phyloP scores from a whole-genome alignment of 2,888 invertebrate genomes.

The Axea sp. region DNA sequence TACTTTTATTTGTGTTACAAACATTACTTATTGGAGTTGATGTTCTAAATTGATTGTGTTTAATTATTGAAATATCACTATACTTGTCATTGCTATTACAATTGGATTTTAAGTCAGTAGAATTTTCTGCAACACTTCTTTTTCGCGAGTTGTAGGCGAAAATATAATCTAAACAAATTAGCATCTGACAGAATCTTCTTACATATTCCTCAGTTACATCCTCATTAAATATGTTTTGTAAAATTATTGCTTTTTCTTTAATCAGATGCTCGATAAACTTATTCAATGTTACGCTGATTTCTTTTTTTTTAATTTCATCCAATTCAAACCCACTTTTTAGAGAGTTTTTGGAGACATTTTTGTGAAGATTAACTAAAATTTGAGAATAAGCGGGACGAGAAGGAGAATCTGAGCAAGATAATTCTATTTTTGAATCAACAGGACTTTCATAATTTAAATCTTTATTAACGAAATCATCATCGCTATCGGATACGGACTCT shows the following conservation, averaged over 20 bases:
- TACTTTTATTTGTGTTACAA: too few species aligned
- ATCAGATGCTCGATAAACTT: slow-evolving; percentile 65
- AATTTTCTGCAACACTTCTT: too few species aligned
- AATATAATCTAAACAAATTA: slow-evolving; percentile 68
- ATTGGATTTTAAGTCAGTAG: too few species aligned
- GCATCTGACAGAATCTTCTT: slow-evolving; percentile 68
- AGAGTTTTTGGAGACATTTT: slow-evolving; percentile 3
- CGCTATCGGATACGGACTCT: slow-evolving; percentile 68
- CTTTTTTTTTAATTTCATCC: background rate
- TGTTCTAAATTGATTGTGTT: too few species aligned
- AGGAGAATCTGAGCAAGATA: background rate
- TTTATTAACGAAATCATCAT: slow-evolving; percentile 67
- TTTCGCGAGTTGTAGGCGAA: too few species aligned
- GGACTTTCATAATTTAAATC: slow-evolving; percentile 36
- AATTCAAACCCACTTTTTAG: background rate
- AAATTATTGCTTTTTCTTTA: slow-evolving; percentile 69
- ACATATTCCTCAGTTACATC: slow-evolving; percentile 69
- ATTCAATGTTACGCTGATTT: background rate
- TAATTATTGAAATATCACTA: too few species aligned
- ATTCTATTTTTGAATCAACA: background rate
- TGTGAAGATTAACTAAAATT: background rate
- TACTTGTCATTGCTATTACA: too few species aligned
- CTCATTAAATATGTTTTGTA: slow-evolving; percentile 67
- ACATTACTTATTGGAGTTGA: too few species aligned
- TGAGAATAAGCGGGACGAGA: too few species aligned